Conservation (phyloP, 2,797 vertebrate species). For the Ptychadena robeensis region DNA sequence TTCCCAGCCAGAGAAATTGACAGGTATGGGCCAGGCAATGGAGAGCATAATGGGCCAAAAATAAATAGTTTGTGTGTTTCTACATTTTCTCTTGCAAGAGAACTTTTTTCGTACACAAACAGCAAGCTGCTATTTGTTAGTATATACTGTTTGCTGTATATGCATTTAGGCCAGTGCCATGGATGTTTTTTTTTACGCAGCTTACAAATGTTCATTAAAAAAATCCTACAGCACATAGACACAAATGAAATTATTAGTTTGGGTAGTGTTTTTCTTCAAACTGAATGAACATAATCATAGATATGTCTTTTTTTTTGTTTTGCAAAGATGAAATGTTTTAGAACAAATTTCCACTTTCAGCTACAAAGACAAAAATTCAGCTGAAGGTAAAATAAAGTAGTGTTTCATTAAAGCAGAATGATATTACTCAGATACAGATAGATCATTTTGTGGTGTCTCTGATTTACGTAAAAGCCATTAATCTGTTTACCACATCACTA, state of each 20-base stretch:
- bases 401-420: conserved; percentile 76
- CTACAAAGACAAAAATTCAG: neutral
- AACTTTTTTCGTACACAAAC: too few relatives aligned
- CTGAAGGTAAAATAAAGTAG: conserved; percentile 67
- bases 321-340: neutral
- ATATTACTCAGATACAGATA: conserved; percentile 69
- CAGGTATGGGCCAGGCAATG: too few relatives aligned
- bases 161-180: too few relatives aligned
- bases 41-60: too few relatives aligned
- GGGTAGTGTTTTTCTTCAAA: neutral
- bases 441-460: conserved; percentile 73
- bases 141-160: too few relatives aligned
- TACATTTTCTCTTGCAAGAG: too few relatives aligned
- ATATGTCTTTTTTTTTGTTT: neutral
- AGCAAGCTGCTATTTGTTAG: too few relatives aligned
- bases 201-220: neutral
- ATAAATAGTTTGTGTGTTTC: too few relatives aligned
- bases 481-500: conserved; percentile 77
- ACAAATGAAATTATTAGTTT: neutral
- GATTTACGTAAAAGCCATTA: conserved; percentile 79
- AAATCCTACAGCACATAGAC: neutral
- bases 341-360: neutral
- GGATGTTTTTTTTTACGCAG: too few relatives aligned
- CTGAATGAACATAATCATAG: neutral
- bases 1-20: too few relatives aligned